Conservation (phyloP, 2,113 vertebrate species). For the Spea multiplicata region DNA sequence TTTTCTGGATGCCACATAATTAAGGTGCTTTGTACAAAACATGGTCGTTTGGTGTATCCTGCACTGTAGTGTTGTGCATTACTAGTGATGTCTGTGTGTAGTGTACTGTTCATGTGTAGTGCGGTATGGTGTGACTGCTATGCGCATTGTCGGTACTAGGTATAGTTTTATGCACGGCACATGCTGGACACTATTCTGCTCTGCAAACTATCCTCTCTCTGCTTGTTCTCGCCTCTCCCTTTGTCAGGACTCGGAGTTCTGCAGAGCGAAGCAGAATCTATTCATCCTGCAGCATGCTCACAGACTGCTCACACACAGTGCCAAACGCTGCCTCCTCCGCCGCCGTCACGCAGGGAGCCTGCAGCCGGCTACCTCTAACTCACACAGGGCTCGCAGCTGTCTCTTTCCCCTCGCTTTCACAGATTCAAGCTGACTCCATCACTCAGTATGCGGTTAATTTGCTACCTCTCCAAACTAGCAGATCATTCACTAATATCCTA, state of each 20-base stretch:
- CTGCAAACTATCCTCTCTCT: not conserved
- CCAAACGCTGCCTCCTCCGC: not conserved
- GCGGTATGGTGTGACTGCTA: too few relatives aligned
- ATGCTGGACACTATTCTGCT: not conserved
- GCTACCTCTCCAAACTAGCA: too few relatives aligned
- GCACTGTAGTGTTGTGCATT: not conserved
- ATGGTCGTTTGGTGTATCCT: not conserved
- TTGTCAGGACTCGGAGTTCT: slow-evolving; percentile 25
- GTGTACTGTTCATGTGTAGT: too few relatives aligned
- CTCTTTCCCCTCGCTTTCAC: not conserved
- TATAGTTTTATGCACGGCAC: not conserved
- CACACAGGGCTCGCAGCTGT: not conserved
- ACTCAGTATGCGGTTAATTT: not conserved
- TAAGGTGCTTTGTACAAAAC: too few relatives aligned
- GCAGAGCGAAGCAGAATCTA: slow-evolving; percentile 39
- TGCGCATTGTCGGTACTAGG: too few relatives aligned
- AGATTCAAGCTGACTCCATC: not conserved
- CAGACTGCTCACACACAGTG: not conserved
- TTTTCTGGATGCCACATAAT: too few relatives aligned
- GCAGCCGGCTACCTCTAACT: not conserved
- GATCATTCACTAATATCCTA: too few relatives aligned
- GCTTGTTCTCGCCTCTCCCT: slow-evolving; percentile 11
- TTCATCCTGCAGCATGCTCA: slow-evolving; percentile 24
- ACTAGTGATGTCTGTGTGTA: not conserved
- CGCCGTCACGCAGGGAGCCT: not conserved